phyloP scores from a whole-genome alignment of 2,113 vertebrate species.

The Aythya baeri region DNA sequence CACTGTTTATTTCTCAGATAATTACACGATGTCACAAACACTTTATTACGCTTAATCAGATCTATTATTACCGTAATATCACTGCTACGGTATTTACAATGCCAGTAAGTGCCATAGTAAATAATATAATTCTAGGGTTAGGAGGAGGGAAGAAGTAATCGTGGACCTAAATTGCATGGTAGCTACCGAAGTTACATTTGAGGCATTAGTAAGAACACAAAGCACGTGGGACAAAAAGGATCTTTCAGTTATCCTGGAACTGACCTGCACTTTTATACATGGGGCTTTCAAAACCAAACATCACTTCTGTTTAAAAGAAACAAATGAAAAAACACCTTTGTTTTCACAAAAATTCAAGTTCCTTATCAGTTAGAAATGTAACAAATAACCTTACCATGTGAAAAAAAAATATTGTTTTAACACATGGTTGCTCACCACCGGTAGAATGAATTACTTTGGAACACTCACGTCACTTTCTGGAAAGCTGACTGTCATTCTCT shows the following conservation, averaged over 20 bases:
- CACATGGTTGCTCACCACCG: not conserved
- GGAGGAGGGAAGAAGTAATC: not conserved
- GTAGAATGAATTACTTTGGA: not conserved
- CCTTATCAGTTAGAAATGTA: not conserved
- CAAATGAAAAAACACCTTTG: not conserved
- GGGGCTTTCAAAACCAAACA: not conserved
- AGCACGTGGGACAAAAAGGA: not conserved
- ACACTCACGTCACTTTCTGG: not conserved
- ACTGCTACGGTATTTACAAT: not conserved
- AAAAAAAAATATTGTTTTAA: not conserved
- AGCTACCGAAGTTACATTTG: not conserved
- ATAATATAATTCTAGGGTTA: not conserved
- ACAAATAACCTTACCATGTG: not conserved
- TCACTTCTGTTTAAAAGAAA: not conserved
- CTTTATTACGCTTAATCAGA: not conserved
- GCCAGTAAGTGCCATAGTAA: not conserved
- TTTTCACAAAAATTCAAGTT: not conserved
- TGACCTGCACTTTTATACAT: not conserved
- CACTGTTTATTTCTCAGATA: not conserved
- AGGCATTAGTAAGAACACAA: not conserved
- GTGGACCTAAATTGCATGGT: not conserved
- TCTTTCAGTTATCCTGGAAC: not conserved
- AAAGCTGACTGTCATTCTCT: not conserved
- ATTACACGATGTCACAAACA: not conserved
- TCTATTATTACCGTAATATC: not conserved